These are phyloP conservation scores for Bombus cullumanus DNA, from an alignment of 1,140 invertebrate species.

Conservation along the genomic window DNA sequence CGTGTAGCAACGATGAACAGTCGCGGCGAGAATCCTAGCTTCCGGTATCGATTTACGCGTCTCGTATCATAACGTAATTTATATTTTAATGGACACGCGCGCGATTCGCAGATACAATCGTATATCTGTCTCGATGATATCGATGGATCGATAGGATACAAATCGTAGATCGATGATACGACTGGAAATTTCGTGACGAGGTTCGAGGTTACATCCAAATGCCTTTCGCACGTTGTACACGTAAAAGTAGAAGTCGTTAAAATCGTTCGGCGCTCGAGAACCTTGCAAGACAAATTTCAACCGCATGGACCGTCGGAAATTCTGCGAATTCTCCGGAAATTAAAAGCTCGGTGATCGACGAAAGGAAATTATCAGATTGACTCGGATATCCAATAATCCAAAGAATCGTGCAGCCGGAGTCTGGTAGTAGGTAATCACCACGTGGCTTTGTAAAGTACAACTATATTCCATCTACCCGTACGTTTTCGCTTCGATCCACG, in stretches of 20 bases:
- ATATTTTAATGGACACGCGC: background rate
- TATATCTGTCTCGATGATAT: too few species aligned
- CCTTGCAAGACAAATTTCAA: background rate
- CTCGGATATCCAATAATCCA: background rate
- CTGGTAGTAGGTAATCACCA: background rate
- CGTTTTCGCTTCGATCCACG: background rate
- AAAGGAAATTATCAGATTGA: background rate
- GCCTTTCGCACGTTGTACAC: background rate
- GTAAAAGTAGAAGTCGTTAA: background rate
- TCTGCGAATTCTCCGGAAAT: background rate
- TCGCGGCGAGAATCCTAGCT: background rate
- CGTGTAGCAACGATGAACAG: background rate
- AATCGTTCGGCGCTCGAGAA: constrained; percentile 21
- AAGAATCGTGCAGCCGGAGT: background rate
- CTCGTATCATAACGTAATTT: background rate
- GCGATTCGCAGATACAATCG: background rate
- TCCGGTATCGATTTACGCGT: background rate
- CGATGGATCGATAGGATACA: too few species aligned
- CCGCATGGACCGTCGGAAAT: background rate
- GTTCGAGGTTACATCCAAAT: background rate
- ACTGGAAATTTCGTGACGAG: background rate
- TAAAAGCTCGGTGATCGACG: background rate
- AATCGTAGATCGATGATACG: too few species aligned
- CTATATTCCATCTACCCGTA: background rate
- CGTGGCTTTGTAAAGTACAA: background rate